Percentiles rank a stretch among this genome's conserved stretches.
Evolutionary conservation across 2,797 vertebrate species (phyloP).

Genomic region (Anabacerthia variegaticeps): DNA sequence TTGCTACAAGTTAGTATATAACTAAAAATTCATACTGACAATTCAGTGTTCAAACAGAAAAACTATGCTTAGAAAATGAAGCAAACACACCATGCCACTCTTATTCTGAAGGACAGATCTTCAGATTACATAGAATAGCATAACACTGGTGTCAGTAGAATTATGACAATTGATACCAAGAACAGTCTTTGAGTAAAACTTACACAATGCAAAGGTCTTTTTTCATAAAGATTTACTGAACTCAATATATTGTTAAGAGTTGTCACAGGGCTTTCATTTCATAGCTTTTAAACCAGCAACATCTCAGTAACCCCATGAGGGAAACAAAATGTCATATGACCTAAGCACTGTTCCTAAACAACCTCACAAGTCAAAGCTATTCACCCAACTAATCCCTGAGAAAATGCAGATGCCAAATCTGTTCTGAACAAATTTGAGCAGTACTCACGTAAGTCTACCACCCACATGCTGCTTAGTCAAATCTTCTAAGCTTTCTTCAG

Average conservation of each 20-base stretch:
- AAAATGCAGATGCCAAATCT: slow-evolving; percentile 14
- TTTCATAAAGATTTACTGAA: neutral
- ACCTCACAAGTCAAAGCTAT: neutral
- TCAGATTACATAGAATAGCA: neutral
- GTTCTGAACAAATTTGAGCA: neutral
- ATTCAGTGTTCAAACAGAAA: neutral
- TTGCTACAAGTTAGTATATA: neutral
- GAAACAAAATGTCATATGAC: neutral
- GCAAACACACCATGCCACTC: neutral
- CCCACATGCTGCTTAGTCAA: slow-evolving; percentile 14
- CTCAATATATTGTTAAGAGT: neutral
- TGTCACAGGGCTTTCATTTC: neutral
- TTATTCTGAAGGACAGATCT: neutral
- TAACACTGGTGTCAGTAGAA: neutral
- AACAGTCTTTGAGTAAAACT: neutral
- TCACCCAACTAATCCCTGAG: neutral
- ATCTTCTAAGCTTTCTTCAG: slow-evolving; percentile 14
- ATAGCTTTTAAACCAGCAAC: neutral
- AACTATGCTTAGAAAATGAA: neutral
- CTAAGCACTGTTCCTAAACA: neutral
- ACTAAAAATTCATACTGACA: neutral
- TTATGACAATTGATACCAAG: neutral
- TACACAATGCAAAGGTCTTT: neutral
- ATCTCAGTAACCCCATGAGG: neutral
- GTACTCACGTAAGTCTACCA: neutral